A percentile compares a stretch with the other conserved stretches of the same genome.
phyloP scores from a whole-genome alignment of 2,113 vertebrate genomes.

The Micromys minutus region DNA sequence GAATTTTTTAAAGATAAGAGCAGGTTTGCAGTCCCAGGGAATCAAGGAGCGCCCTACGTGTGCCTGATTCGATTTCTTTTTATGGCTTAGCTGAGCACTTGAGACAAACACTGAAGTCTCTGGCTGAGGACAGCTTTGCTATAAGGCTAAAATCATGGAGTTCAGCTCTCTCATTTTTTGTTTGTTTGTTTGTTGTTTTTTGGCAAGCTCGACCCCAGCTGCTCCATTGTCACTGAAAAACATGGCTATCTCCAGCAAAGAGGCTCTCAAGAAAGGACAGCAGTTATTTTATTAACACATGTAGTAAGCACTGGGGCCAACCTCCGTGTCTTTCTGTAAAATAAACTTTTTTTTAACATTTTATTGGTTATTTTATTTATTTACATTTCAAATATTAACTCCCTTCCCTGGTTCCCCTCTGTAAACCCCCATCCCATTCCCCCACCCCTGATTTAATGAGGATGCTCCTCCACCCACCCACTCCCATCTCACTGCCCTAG shows the following conservation, averaged over 20 bases:
- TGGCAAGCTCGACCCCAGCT: not conserved
- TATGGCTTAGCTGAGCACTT: not conserved
- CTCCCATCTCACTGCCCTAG: too few relatives aligned
- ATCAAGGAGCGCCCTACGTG: slow-evolving; percentile 65
- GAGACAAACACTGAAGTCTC: not conserved
- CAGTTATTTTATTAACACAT: not conserved
- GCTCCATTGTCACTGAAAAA: not conserved
- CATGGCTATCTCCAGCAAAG: not conserved
- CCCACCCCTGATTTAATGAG: too few relatives aligned
- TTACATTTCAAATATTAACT: too few relatives aligned
- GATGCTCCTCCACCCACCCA: too few relatives aligned
- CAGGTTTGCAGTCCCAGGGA: slow-evolving; percentile 74
- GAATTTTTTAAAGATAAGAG: slow-evolving; percentile 81
- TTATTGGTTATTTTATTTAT: too few relatives aligned
- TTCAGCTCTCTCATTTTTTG: not conserved
- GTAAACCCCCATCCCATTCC: too few relatives aligned
- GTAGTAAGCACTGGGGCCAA: not conserved
- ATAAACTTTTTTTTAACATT: not conserved
- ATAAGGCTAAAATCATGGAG: not conserved
- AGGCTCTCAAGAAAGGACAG: not conserved
- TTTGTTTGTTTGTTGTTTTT: not conserved
- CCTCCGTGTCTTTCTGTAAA: not conserved
- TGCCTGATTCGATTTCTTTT: slow-evolving; percentile 29
- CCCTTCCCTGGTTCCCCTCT: too few relatives aligned
- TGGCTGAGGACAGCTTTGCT: not conserved